These are phyloP conservation scores for Cheilosia urbana DNA, from an alignment of 2,888 invertebrate species.

Conservation along the genomic window DNA sequence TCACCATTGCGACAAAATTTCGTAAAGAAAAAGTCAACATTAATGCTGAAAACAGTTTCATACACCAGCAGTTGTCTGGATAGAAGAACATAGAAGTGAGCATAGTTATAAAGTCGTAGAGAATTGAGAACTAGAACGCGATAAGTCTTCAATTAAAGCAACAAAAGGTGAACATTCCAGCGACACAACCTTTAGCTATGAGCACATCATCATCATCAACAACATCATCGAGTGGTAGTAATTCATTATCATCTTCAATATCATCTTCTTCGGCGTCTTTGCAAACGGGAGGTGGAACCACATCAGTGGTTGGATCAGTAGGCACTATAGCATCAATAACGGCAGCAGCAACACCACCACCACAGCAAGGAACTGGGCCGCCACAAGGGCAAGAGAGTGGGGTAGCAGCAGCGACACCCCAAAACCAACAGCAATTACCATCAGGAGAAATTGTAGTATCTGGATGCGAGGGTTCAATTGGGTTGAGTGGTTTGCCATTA, in stretches of 20 bases:
- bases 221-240: constrained; percentile 75
- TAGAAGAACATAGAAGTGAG: neutral
- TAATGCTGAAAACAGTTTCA: constrained; percentile 6
- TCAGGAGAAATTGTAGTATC: constrained; percentile 41
- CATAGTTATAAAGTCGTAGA: neutral
- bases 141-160: constrained; percentile 24
- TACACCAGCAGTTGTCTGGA: neutral
- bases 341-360: constrained; percentile 22
- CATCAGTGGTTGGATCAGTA: constrained; percentile 65
- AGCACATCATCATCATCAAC: constrained; percentile 74
- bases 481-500: constrained; percentile 59
- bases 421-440: constrained; percentile 43
- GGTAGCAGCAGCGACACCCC: constrained; percentile 23
- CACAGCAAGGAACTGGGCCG: constrained; percentile 54
- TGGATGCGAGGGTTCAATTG: constrained; percentile 59
- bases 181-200: constrained; percentile 73
- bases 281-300: constrained; percentile 54
- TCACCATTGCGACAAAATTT: neutral
- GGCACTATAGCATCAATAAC: constrained; percentile 35
- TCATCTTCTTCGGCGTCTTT: constrained; percentile 70
- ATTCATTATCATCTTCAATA: constrained; percentile 75
- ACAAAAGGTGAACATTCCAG: constrained; percentile 55
- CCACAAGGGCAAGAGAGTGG: constrained; percentile 53
- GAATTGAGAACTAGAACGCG: neutral
- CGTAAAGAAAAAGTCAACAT: constrained; percentile 10